Base-by-base conservation (phyloP, 1,140 invertebrate genomes). In the Rhagoletis pomonella region DNA sequence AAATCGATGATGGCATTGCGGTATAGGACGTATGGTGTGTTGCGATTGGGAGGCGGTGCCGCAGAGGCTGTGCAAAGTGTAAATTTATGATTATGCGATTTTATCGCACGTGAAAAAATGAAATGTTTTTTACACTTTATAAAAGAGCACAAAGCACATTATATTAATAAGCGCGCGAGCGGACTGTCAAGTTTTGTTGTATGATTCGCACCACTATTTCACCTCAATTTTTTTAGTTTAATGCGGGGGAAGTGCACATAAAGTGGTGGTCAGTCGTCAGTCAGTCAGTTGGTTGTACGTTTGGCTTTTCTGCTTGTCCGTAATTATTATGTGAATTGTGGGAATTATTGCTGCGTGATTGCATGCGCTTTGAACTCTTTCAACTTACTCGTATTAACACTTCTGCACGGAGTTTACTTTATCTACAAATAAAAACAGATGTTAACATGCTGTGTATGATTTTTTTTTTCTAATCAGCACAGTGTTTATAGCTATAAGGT, bases 71-170 rank as follows among this genome's bases (percentile, higher is more conserved):
- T 90, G 91, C 91, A 91, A 92, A 92, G 91, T 92, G 91, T 92
- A 92, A 92, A 92, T 92, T 92, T 92, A 92, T 92, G 91, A 91
- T 92, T 90, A 90, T 92, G 91, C 90, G 91, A 92, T 92, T 92
- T 92, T 92, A 92, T 92, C 91, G 90, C 91, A 91, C 89, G 90
- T 89, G 90, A 89, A 92, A 92, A 91, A 90, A 90, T 91, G 89
- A 90, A 91, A 90, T 88, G 89, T 90, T 90, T 91, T 92, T 92
- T 91, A 89, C 91, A 91, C 91, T 90, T 92, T 92, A 90, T 85
- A 85, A 85, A 85, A 19, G 84, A 60, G 55, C 59, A 29, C 29
- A 44, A 60, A 60, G 39, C 89, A 91, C 90, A 90, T 90, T 90
- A 91, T 91, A 91, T 91, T 91, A 91, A 91, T 91, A 89, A 90